Evolutionary conservation across 1,140 invertebrate genomes (phyloP), one percentile per base, ranked within the genome.

Genomic region (Battus philenor): DNA sequence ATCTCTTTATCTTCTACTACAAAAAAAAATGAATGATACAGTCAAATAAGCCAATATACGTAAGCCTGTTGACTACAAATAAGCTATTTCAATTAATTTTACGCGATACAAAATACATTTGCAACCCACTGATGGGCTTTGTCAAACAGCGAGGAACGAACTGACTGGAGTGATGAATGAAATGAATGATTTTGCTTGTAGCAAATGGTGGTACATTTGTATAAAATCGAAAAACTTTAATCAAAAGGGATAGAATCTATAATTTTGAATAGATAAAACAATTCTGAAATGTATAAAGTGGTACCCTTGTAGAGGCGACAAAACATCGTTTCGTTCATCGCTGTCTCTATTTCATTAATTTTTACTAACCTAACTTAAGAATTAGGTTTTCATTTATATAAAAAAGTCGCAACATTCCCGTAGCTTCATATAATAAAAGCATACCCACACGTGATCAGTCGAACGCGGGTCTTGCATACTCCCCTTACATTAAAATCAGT

Each of bases 321-420:
- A n/a, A n/a, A n/a, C n/a, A 20, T 20, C 18, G 18, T 20, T 20
- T 20, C 18, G 18, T 39, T 36, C 30, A 34, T 18, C 20, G 30
- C 38, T 41, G 18, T 15, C 15, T 18, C n/a, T n/a, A n/a, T 17
- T 44, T 8, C 29, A 18, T 22, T 48, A 31, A 34, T 47, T 41
- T 47, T 8, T n/a, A 38, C 51, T 67, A 70, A 20, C 44, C 65
- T 73, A 77, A 44, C 68, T 74, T 75, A 75, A 18, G 38, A 48
- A 22, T 66, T 75, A 73, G 11, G 11, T 50, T 50, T 48, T 50
- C 50, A 47, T 64, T 69, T 64, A 62, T 61, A 65, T 67, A 77
- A 74, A 74, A 65, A 59, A 55, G 43, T 65, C 50, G 59, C 63
- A 70, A 77, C 58, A 60, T 67, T 49, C 56, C 63, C 72, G 69